These are phyloP conservation scores for Torymus tubicola DNA, from an alignment of 2,888 invertebrate genomes.

Conservation along the genomic window DNA sequence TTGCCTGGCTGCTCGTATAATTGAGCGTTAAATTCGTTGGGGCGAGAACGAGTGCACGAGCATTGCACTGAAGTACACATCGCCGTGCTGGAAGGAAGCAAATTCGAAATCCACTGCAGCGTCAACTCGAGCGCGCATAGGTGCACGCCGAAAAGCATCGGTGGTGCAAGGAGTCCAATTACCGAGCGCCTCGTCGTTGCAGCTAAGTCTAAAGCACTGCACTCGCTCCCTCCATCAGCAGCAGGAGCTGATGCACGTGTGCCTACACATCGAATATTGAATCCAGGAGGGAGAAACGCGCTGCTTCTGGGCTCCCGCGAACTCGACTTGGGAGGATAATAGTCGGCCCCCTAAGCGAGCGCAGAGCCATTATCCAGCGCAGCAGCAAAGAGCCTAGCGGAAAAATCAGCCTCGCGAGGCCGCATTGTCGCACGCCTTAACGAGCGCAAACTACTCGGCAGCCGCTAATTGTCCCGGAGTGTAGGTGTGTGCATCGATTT, in stretches of 20 bases:
- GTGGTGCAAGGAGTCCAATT: background rate
- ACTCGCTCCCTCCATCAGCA: no score
- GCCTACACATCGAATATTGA: no score
- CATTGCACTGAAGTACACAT: background rate
- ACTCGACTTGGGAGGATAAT: background rate
- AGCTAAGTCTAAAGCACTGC: no score
- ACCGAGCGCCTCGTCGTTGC: background rate
- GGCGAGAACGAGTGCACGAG: background rate
- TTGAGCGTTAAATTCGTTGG: conserved; percentile 30
- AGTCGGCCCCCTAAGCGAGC: background rate
- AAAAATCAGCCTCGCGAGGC: background rate
- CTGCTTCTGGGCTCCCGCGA: background rate
- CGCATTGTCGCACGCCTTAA: background rate
- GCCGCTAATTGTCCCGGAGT: background rate
- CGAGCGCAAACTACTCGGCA: background rate
- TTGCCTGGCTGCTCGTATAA: background rate
- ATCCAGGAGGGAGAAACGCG: no score
- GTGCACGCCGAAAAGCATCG: background rate
- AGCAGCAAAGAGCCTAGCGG: no score
- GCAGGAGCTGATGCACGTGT: no score
- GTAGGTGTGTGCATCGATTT: background rate
- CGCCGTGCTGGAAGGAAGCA: background rate
- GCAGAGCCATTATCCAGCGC: background rate
- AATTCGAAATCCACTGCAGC: conserved; percentile 1
- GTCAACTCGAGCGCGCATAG: background rate